Evolutionary conservation across 2,113 vertebrate genomes (phyloP).

Genomic region (Micronycteris hirsuta): DNA sequence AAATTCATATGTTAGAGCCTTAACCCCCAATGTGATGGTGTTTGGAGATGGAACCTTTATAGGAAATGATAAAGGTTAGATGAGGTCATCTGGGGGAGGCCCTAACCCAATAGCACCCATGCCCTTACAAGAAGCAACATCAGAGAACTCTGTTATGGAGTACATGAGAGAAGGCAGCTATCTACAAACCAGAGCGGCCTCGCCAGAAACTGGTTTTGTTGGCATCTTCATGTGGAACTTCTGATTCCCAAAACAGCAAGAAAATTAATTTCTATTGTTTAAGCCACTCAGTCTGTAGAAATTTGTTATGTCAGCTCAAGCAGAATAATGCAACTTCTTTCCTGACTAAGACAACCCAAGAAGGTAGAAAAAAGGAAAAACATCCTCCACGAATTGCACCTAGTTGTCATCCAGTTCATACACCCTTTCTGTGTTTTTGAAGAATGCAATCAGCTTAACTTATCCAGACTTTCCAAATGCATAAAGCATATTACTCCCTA

Average conservation of each 20-base stretch:
- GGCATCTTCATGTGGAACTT: background rate
- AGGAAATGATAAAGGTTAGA: background rate
- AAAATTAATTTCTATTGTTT: background rate
- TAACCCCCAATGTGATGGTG: background rate
- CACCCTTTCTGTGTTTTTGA: background rate
- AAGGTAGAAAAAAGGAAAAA: background rate
- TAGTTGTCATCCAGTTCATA: background rate
- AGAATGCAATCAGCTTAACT: background rate
- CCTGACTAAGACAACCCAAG: background rate
- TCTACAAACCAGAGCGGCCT: background rate
- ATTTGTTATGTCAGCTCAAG: background rate
- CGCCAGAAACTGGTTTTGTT: background rate
- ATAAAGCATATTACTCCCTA: background rate
- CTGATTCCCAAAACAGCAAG: background rate
- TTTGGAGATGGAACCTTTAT: background rate
- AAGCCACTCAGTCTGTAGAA: background rate
- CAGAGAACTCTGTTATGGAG: background rate
- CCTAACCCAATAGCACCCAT: too few relatives aligned
- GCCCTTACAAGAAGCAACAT: background rate
- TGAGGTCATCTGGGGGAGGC: too few relatives aligned
- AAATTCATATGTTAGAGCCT: background rate
- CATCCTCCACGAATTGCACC: accelerated
- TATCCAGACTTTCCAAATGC: too few relatives aligned
- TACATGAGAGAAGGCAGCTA: background rate
- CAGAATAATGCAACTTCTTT: background rate